Conservation (phyloP, 2,797 vertebrate species). For the Peromyscus eremicus region DNA sequence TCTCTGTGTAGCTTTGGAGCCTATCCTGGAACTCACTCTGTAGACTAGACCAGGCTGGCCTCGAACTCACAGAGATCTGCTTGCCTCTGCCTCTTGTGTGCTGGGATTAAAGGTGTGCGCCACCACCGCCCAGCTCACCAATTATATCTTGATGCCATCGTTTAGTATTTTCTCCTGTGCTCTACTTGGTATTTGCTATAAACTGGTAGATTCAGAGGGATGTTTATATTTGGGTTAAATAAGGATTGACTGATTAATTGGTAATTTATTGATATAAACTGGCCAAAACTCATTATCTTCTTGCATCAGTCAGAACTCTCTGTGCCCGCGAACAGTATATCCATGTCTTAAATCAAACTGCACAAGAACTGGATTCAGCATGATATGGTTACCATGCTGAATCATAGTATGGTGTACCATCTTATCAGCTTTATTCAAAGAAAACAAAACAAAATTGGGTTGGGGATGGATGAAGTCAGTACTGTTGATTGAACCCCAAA, state of each 20-base stretch:
- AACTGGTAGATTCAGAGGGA: background rate
- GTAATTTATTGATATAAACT: background rate
- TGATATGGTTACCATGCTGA: background rate
- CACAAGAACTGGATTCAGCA: background rate
- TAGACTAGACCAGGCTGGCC: too few relatives aligned
- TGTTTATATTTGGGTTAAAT: background rate
- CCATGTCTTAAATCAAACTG: background rate
- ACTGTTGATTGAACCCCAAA: background rate
- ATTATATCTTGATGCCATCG: background rate
- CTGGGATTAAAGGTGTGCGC: too few relatives aligned
- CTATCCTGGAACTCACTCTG: too few relatives aligned
- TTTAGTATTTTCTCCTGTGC: background rate
- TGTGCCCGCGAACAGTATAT: background rate
- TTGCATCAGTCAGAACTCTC: background rate
- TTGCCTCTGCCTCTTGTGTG: too few relatives aligned
- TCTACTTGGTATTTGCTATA: background rate
- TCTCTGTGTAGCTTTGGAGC: too few relatives aligned
- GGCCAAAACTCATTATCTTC: background rate
- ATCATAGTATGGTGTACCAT: background rate
- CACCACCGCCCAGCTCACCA: background rate
- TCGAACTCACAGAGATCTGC: too few relatives aligned
- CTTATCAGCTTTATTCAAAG: background rate
- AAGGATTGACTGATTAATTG: background rate
- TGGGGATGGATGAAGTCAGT: background rate
- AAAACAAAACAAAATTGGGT: background rate